phyloP scores from a whole-genome alignment of 2,797 vertebrate species.

The Eulemur coronatus region DNA sequence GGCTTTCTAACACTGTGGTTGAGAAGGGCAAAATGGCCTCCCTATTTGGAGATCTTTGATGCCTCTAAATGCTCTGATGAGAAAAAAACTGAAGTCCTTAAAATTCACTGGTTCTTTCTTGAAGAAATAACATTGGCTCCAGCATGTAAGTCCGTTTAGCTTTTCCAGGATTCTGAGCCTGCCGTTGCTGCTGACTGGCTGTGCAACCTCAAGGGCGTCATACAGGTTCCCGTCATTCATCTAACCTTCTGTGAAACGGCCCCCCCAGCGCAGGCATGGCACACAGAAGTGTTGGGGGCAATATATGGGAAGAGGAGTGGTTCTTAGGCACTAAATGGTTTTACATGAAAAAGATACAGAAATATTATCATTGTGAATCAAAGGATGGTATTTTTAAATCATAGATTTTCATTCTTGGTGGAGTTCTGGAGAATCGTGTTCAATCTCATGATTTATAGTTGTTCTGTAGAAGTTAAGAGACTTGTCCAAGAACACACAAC shows the following conservation, averaged over 20 bases:
- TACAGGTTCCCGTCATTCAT: not conserved
- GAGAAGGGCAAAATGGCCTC: not conserved
- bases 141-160: not conserved
- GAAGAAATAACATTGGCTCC: slow-evolving; percentile 27
- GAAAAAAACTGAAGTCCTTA: slow-evolving; percentile 6
- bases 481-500: not conserved
- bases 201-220: not conserved
- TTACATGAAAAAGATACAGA: not conserved
- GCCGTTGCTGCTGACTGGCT: not conserved
- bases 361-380: not conserved
- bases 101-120: slow-evolving; percentile 21
- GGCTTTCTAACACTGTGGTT: not conserved
- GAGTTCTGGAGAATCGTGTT: not conserved
- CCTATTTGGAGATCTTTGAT: slow-evolving; percentile 38
- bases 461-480: not conserved
- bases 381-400: not conserved
- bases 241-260: not conserved
- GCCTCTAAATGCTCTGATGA: not conserved
- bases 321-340: not conserved
- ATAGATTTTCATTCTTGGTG: not conserved
- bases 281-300: not conserved
- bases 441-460: not conserved
- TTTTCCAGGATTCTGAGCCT: not conserved
- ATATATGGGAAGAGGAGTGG: not conserved
- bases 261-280: not conserved